Evolutionary conservation across 2,113 vertebrate species (phyloP), one percentile per base, ranked within the genome.

Genomic region (Myrmecophaga tridactyla): DNA sequence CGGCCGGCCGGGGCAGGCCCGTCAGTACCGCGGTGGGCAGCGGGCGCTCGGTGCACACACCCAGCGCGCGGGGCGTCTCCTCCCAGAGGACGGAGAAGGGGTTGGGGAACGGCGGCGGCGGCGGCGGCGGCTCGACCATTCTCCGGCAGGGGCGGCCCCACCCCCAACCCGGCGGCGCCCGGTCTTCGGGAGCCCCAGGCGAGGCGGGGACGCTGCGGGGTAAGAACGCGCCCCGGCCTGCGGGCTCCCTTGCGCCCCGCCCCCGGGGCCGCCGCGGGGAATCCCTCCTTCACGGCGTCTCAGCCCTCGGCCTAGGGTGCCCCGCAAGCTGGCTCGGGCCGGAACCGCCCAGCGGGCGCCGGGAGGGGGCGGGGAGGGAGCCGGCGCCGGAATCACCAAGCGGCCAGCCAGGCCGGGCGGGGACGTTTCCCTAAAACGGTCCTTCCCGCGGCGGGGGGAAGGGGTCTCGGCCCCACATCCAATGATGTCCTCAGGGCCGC

Each of bases 331-430:
- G 46, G 92, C 94, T 67, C 72, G 81, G 39, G 86, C 86, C 3
- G 20, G 77, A 89, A 94, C 48, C 29, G 21, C 48, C 56, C 94
- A 46, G 94, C 92, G 73, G 95, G 89, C 86, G 90, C 95, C 89
- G n/a, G 83, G 93, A 94, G 87, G 92, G 96, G 95, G 90, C 63
- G 39, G 96, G 95, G 95, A 94, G 89, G 60, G 88, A 94, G 67
- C 87, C 53, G 87, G 94, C 92, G 94, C 96, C 88, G 88, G 81
- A 95, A 96, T 97, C 96, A 96, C 96, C 95, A 94, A 97, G 96
- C 97, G 13, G 63, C 67, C 65, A 95, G 92, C 90, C 92, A 11
- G 48, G 85, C 81, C 78, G n/a, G 86, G 96, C 56, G 91, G 89
- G 70, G 90, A 95, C 84, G 31, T 86, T 93, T 67, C 88, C 93